Percentiles rank a stretch among this genome's conserved stretches.
phyloP scores from a whole-genome alignment of 2,888 invertebrate species.

The Suillia variegata region DNA sequence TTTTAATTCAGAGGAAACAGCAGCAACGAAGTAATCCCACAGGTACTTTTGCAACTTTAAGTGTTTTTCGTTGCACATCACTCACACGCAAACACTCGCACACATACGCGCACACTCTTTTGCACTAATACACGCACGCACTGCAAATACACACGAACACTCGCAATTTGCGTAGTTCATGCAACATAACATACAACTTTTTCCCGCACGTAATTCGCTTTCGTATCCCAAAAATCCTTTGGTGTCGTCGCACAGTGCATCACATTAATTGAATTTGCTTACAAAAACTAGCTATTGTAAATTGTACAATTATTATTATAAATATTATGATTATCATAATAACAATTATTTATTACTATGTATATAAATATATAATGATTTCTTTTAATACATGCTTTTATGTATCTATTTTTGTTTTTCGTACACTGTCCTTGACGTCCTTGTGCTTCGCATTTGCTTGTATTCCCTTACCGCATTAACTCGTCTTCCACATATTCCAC shows the following conservation, averaged over 20 bases:
- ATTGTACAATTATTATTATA: too few relatives aligned
- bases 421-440: not conserved
- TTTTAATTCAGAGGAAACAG: not conserved
- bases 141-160: not conserved
- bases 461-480: slow-evolving; percentile 2
- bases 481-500: too few relatives aligned
- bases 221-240: not conserved
- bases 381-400: too few relatives aligned
- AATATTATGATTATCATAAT: too few relatives aligned
- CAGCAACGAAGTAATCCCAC: not conserved
- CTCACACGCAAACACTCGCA: not conserved
- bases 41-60: slow-evolving; percentile 4
- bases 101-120: not conserved
- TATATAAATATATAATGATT: too few relatives aligned
- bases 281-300: too few relatives aligned
- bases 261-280: too few relatives aligned
- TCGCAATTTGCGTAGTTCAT: not conserved
- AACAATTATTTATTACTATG: too few relatives aligned
- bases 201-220: not conserved
- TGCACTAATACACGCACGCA: not conserved
- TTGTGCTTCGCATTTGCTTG: not conserved
- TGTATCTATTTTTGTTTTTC: too few relatives aligned
- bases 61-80: slow-evolving; percentile 2
- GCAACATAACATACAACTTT: not conserved
- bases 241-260: not conserved